These are phyloP conservation scores for Eumaeus atala DNA, from an alignment of 1,140 invertebrate species.

Conservation along the genomic window DNA sequence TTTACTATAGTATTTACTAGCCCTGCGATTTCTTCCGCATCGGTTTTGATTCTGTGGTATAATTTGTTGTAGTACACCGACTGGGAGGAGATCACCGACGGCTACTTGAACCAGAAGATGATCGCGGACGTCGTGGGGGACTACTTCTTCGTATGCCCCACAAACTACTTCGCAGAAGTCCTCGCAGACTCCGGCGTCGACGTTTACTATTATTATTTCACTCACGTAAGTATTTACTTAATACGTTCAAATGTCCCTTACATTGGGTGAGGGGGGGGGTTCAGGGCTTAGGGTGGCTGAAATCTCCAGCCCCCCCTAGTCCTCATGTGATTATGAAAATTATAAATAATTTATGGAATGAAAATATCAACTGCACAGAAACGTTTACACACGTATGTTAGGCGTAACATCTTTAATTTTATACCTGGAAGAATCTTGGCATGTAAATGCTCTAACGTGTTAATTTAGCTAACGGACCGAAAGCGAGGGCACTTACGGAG, in stretches of 20 bases:
- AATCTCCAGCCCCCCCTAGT: no score
- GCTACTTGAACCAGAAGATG: conserved; percentile 87
- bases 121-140: conserved; percentile 93
- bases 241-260: no score
- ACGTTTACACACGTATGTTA: conserved; percentile 1
- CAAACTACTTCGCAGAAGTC: conserved; percentile 90
- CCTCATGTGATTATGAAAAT: no score
- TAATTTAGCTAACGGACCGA: conserved; percentile 60
- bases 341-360: no score
- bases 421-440: conserved; percentile 29
- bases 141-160: conserved; percentile 95
- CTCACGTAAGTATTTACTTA: conserved; percentile 82
- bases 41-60: no score
- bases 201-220: conserved; percentile 96
- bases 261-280: no score
- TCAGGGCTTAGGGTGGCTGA: no score
- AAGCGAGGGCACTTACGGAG: conserved; percentile 42
- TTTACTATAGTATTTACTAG: no score
- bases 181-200: conserved; percentile 86
- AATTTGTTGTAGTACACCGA: conserved; percentile 84
- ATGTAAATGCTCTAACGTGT: conserved; percentile 46
- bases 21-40: no score
- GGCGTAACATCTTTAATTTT: background rate
- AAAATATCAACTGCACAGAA: no score
- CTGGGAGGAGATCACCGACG: conserved; percentile 89